Evolutionary conservation across 2,113 vertebrate species (phyloP).

Genomic region (Boulengerochromis microlepis): DNA sequence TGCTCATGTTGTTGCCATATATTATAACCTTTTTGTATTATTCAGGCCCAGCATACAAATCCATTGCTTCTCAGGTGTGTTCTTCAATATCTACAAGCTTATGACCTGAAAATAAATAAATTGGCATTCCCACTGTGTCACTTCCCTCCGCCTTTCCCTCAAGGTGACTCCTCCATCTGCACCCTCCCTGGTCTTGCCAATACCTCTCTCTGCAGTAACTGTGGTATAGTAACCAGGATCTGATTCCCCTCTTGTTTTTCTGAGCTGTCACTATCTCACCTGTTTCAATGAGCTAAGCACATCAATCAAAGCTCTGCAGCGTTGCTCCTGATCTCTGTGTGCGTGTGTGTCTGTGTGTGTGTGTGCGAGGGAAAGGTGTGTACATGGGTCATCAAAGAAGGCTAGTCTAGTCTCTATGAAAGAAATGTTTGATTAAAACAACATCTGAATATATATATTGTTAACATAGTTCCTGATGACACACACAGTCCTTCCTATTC

Average conservation of each 20-base stretch:
- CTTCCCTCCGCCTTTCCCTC: slow-evolving; percentile 33
- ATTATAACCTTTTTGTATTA: background rate
- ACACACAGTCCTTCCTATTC: background rate
- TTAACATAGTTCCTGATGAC: background rate
- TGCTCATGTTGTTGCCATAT: background rate
- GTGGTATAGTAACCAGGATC: background rate
- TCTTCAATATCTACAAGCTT: background rate
- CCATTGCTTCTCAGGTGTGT: background rate
- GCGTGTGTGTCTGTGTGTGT: background rate
- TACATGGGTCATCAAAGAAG: background rate
- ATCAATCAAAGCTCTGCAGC: slow-evolving; percentile 4
- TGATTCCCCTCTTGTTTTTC: background rate
- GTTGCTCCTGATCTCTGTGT: background rate
- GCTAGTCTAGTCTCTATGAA: background rate
- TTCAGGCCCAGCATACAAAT: background rate
- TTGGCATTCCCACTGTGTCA: slow-evolving; percentile 17
- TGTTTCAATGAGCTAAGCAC: background rate
- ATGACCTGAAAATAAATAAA: slow-evolving; percentile 38
- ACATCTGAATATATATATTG: background rate
- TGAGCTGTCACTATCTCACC: slow-evolving; percentile 5
- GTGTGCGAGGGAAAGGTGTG: background rate
- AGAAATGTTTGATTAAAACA: background rate
- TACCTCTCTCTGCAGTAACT: slow-evolving; percentile 28
- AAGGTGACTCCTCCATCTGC: slow-evolving; percentile 71
- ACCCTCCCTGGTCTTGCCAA: slow-evolving; percentile 45